Conservation (phyloP, 2,113 vertebrate genomes). For the Atlantisia rogersi region DNA sequence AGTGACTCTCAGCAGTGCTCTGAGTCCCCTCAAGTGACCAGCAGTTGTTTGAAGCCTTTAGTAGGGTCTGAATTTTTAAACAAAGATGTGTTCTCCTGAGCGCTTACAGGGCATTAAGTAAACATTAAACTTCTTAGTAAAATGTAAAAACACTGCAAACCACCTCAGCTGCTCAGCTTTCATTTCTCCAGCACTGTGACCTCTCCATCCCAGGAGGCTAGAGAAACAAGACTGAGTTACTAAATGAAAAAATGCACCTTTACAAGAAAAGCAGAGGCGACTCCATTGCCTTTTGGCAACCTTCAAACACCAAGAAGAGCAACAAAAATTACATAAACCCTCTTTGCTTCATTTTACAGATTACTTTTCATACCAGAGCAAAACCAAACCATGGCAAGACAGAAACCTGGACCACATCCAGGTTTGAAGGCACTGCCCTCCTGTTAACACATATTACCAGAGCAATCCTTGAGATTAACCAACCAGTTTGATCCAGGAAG, state of each 20-base stretch:
- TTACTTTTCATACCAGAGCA: neutral
- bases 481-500: neutral
- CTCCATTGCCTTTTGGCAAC: neutral
- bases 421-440: neutral
- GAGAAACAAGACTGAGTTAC: slow-evolving; percentile 11
- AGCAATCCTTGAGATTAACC: neutral
- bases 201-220: slow-evolving; percentile 18
- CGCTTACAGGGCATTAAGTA: slow-evolving; percentile 33
- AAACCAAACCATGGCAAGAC: neutral
- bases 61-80: slow-evolving; percentile 38
- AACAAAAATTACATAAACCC: neutral
- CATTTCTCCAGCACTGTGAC: neutral
- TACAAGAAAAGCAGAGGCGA: neutral
- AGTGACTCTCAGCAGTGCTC: neutral
- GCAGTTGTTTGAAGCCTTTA: neutral
- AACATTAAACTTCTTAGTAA: slow-evolving; percentile 24
- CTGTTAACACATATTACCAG: neutral
- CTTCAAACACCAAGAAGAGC: neutral
- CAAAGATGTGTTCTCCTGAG: neutral
- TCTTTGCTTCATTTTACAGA: neutral
- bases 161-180: slow-evolving; percentile 24
- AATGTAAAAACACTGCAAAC: slow-evolving; percentile 26
- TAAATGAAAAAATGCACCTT: slow-evolving; percentile 15
- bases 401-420: neutral
- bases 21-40: neutral